These are phyloP conservation scores for Leguminivora glycinivorella DNA, from an alignment of 1,140 invertebrate genomes.

Conservation along the genomic window DNA sequence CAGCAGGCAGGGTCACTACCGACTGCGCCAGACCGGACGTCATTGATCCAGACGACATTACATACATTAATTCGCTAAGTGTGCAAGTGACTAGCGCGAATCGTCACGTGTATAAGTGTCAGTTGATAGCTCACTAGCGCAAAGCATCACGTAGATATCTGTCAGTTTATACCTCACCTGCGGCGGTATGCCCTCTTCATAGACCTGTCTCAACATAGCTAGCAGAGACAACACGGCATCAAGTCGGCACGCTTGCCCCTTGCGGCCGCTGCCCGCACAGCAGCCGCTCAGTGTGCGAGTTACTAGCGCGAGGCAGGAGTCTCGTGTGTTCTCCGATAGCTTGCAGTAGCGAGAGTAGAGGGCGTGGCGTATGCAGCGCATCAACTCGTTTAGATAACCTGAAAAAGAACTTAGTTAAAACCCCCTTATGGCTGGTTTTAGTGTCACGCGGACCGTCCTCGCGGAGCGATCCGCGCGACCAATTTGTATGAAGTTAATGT, in stretches of 20 bases:
- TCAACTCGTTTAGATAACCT: slow-evolving; percentile 70
- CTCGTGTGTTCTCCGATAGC: slow-evolving; percentile 54
- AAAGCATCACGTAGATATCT: too few relatives aligned
- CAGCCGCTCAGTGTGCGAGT: slow-evolving; percentile 47
- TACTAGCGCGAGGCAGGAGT: slow-evolving; percentile 44
- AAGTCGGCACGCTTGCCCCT: slow-evolving; percentile 58
- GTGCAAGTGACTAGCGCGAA: too few relatives aligned
- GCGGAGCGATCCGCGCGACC: too few relatives aligned
- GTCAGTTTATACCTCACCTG: slow-evolving; percentile 46
- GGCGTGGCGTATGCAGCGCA: slow-evolving; percentile 59
- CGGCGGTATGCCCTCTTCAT: slow-evolving; percentile 49
- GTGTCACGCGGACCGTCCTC: too few relatives aligned
- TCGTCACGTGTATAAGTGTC: too few relatives aligned
- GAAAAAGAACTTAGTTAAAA: slow-evolving; percentile 34
- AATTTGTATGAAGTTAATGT: too few relatives aligned
- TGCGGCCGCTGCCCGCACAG: slow-evolving; percentile 54
- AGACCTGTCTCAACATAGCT: slow-evolving; percentile 48
- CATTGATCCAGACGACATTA: too few relatives aligned
- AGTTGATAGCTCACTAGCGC: slow-evolving; percentile 49
- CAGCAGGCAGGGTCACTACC: too few relatives aligned
- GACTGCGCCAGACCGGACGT: too few relatives aligned
- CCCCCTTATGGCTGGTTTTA: too few relatives aligned
- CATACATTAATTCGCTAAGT: too few relatives aligned
- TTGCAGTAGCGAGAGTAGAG: slow-evolving; percentile 57
- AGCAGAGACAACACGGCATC: slow-evolving; percentile 53